Percentiles rank a stretch among this genome's conserved stretches.
phyloP scores from a whole-genome alignment of 2,113 vertebrate genomes.

The Colossoma macropomum region DNA sequence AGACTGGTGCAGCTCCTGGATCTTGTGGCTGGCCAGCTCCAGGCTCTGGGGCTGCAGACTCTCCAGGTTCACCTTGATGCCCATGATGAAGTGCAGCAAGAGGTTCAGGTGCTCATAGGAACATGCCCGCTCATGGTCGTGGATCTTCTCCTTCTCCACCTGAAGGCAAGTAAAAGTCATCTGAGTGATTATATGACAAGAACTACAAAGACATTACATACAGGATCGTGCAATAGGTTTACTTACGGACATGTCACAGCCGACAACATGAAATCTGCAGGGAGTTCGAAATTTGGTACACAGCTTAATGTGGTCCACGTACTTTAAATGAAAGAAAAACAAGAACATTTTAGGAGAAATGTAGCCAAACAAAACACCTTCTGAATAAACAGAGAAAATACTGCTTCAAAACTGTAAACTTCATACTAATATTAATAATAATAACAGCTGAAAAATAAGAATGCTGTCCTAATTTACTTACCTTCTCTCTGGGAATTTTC shows the following conservation, averaged over 20 bases:
- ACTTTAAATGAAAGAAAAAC: slow-evolving; percentile 75
- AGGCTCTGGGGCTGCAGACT: slow-evolving; percentile 81
- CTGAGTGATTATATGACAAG: not conserved
- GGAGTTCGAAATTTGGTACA: slow-evolving; percentile 88
- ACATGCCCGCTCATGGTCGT: slow-evolving; percentile 85
- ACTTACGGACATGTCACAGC: slow-evolving; percentile 85
- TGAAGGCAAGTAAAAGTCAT: slow-evolving; percentile 56
- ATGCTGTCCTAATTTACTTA: slow-evolving; percentile 53
- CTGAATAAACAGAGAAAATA: not conserved
- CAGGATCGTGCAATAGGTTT: slow-evolving; percentile 35
- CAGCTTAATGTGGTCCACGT: slow-evolving; percentile 90
- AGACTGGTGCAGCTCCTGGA: slow-evolving; percentile 80
- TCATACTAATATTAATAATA: not conserved
- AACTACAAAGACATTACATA: too few species aligned
- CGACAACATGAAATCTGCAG: slow-evolving; percentile 89
- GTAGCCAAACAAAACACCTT: not conserved
- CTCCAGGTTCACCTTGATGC: slow-evolving; percentile 83
- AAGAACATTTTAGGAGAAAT: not conserved
- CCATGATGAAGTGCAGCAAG: slow-evolving; percentile 86
- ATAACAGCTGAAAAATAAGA: not conserved
- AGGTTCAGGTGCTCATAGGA: slow-evolving; percentile 89
- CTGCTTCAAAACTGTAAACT: not conserved
- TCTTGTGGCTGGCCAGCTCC: slow-evolving; percentile 77
- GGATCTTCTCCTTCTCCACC: slow-evolving; percentile 88
- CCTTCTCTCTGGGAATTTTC: slow-evolving; percentile 92